phyloP scores from a whole-genome alignment of 2,113 vertebrate genomes.

The Bucco capensis region DNA sequence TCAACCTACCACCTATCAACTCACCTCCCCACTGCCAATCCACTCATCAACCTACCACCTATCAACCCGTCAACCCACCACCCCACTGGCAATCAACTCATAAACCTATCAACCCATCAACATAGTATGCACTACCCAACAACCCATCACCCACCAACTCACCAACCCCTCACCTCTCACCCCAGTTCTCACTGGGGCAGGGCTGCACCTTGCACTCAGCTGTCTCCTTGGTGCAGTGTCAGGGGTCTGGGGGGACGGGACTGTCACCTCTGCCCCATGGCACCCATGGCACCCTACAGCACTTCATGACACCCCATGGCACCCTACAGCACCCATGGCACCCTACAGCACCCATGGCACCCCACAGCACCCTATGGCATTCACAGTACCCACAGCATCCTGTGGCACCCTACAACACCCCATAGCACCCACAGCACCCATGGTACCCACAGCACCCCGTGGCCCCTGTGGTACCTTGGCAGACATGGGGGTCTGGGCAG shows the following conservation, averaged over 20 bases:
- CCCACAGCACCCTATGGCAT: neutral
- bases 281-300: neutral
- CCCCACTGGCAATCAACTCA: no score
- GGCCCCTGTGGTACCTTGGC: slow-evolving; percentile 67
- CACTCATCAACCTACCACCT: neutral
- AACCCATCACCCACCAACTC: neutral
- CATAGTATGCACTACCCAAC: neutral
- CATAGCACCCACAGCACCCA: neutral
- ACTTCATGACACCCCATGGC: no score
- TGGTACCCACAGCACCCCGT: no score
- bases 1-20: no score
- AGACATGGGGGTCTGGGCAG: slow-evolving; percentile 73
- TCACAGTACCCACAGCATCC: no score
- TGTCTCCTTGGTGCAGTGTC: slow-evolving; percentile 43
- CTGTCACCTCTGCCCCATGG: neutral
- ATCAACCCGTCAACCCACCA: neutral
- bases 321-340: no score
- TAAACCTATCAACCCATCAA: neutral
- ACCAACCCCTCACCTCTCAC: neutral
- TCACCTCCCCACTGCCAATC: no score
- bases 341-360: no score
- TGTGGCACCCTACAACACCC: neutral
- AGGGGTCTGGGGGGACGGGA: slow-evolving; percentile 66
- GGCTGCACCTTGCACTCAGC: slow-evolving; percentile 62
- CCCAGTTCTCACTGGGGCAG: slow-evolving; percentile 73